phyloP scores from a whole-genome alignment of 2,888 invertebrate species.

The Gandaritis pyraliata region DNA sequence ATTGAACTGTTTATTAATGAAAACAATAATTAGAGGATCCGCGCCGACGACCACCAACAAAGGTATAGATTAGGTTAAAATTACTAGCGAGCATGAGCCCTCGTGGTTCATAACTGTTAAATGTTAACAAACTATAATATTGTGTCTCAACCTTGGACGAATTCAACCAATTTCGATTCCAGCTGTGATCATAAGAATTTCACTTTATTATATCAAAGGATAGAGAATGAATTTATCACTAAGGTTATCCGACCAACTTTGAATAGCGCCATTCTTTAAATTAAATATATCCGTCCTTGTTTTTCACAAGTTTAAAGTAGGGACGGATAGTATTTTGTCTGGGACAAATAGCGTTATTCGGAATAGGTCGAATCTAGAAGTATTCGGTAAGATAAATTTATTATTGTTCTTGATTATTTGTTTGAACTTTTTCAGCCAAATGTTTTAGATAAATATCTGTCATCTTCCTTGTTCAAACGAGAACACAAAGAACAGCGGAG shows the following conservation, averaged over 20 bases:
- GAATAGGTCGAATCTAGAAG: no score
- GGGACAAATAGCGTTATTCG: no score
- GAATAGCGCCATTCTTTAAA: no score
- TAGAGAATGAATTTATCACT: no score
- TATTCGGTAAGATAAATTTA: no score
- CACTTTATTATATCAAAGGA: no score
- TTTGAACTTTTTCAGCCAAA: not conserved
- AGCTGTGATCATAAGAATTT: not conserved
- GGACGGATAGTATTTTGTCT: no score
- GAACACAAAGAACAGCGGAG: conserved; percentile 36
- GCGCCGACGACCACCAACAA: conserved; percentile 53
- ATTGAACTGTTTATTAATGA: conserved; percentile 8
- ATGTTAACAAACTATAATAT: conserved; percentile 8
- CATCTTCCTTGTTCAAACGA: conserved; percentile 14
- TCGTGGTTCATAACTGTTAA: conserved; percentile 19
- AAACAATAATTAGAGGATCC: conserved; percentile 50
- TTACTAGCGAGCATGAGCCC: conserved; percentile 45
- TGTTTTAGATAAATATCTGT: conserved; percentile 16
- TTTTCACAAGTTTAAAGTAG: no score
- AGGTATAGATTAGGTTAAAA: conserved; percentile 48
- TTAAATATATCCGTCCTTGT: no score
- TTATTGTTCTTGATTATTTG: no score
- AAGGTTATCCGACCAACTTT: no score
- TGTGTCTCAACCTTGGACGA: not conserved
- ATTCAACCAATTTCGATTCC: not conserved